phyloP scores from a whole-genome alignment of 2,888 invertebrate genomes.

The Minunthozetes semirufus region DNA sequence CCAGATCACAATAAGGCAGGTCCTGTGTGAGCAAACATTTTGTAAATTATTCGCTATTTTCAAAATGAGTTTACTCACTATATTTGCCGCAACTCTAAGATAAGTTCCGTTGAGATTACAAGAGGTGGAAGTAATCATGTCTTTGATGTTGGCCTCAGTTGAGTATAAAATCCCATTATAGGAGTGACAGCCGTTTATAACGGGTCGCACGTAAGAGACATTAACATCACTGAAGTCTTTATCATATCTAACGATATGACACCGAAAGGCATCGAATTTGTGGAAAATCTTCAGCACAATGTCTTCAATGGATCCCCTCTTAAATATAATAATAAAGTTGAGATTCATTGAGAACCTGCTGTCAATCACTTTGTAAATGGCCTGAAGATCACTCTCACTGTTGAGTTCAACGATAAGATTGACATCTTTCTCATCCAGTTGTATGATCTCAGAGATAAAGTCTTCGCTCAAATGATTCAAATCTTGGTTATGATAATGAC shows the following conservation, averaged over 20 bases:
- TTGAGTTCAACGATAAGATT: background rate
- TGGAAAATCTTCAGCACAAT: background rate
- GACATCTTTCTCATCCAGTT: background rate
- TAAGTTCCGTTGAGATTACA: background rate
- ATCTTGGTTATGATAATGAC: background rate
- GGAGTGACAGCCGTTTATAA: background rate
- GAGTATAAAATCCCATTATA: constrained; percentile 7
- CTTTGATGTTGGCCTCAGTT: background rate
- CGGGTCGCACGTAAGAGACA: background rate
- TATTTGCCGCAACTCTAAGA: background rate
- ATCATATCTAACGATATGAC: background rate
- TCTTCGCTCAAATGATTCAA: background rate
- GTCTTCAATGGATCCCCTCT: background rate
- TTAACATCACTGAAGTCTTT: background rate
- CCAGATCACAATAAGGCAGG: constrained; percentile 17
- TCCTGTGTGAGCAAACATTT: too few species aligned
- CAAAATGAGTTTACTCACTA: too few species aligned
- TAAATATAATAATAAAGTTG: background rate
- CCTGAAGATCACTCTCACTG: background rate
- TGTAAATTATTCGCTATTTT: too few species aligned
- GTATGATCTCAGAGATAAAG: background rate
- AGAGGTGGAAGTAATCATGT: background rate
- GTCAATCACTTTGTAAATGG: background rate
- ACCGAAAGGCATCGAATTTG: background rate
- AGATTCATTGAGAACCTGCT: background rate